Conservation (phyloP, 2,888 invertebrate species). For the Cerceris ruficornis region DNA sequence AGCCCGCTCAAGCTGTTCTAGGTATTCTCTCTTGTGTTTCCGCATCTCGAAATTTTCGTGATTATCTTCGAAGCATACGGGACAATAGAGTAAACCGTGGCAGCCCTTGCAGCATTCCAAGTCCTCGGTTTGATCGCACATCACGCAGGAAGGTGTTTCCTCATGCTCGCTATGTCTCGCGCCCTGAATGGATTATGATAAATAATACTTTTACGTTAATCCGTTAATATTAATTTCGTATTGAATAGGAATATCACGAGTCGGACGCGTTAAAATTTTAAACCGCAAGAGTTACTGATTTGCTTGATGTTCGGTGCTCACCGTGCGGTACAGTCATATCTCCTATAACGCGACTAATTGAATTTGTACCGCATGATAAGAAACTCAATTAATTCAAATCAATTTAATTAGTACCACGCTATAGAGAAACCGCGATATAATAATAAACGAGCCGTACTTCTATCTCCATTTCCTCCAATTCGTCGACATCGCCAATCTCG, state of each 20-base stretch:
- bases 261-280: too few species aligned
- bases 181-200: conserved; percentile 10
- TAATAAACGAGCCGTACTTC: conserved; percentile 54
- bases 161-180: conserved; percentile 79
- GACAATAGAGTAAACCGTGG: conserved; percentile 91
- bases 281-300: too few species aligned
- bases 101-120: conserved; percentile 89
- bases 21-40: conserved; percentile 68
- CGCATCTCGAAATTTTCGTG: conserved; percentile 85
- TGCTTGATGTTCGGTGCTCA: too few species aligned
- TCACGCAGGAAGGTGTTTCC: conserved; percentile 89
- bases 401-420: too few species aligned
- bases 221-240: too few species aligned
- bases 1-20: neutral
- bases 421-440: too few species aligned
- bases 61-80: conserved; percentile 88
- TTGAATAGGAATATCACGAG: too few species aligned
- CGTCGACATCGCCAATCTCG: conserved; percentile 62
- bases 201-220: neutral
- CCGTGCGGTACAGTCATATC: too few species aligned
- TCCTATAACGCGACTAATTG: too few species aligned
- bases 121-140: conserved; percentile 91
- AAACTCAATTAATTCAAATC: too few species aligned
- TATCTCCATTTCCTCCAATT: conserved; percentile 70
- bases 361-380: too few species aligned